These are phyloP conservation scores for Nycticorax nycticorax DNA, from an alignment of 2,113 vertebrate genomes.

Conservation along the genomic window DNA sequence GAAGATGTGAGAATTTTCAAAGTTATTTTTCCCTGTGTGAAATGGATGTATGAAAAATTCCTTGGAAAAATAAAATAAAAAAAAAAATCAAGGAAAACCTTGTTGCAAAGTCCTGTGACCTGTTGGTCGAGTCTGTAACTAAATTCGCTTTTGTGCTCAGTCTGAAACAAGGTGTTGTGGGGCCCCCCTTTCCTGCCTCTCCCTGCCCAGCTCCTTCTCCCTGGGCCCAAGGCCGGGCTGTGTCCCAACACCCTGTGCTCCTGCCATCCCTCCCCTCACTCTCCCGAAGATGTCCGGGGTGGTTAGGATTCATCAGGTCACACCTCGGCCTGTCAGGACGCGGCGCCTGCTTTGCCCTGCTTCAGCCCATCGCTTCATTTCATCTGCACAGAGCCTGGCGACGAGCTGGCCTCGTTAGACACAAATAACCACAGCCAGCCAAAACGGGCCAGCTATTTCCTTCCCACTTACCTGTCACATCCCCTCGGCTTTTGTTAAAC, in stretches of 20 bases:
- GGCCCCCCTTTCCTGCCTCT: not conserved
- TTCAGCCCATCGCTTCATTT: conserved; percentile 74
- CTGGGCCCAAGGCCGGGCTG: not conserved
- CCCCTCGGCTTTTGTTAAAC: not conserved
- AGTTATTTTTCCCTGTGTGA: not conserved
- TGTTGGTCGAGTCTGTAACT: conserved; percentile 7
- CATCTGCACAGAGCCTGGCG: conserved; percentile 63
- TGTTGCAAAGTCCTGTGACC: not conserved
- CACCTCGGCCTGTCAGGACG: conserved; percentile 82
- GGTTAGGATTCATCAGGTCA: conserved; percentile 82
- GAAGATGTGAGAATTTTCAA: not conserved
- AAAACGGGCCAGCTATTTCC: conserved; percentile 10
- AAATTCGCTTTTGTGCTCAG: not conserved
- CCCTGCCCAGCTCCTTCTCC: not conserved
- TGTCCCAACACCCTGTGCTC: not conserved
- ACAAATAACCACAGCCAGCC: not conserved
- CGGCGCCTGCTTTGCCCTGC: conserved; percentile 76
- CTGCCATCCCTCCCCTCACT: not conserved
- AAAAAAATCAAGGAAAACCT: not conserved
- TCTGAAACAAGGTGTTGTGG: conserved; percentile 31
- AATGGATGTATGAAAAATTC: not conserved
- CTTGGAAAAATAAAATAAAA: not conserved
- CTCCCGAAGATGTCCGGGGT: conserved; percentile 70
- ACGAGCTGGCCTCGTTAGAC: conserved; percentile 57
- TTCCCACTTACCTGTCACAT: conserved; percentile 54